phyloP scores from a whole-genome alignment of 2,797 vertebrate genomes.

The Lates japonicus region DNA sequence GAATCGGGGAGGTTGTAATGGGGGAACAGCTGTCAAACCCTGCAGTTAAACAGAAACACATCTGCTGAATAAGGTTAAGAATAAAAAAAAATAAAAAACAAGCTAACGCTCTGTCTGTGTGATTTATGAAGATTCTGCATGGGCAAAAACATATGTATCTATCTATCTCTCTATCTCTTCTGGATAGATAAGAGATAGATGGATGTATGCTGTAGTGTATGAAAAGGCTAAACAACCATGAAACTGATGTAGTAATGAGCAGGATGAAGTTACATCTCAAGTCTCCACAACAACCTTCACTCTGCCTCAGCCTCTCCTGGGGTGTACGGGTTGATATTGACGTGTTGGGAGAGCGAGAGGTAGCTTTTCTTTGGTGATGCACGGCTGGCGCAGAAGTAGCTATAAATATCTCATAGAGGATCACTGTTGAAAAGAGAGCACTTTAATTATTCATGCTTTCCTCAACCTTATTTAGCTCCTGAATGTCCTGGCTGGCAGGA shows the following conservation, averaged over 20 bases:
- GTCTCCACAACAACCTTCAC: conserved; percentile 7
- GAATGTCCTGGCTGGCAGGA: conserved; percentile 67
- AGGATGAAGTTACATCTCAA: conserved; percentile 32
- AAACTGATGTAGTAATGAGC: not conserved
- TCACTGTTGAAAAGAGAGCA: conserved; percentile 75
- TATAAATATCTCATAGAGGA: conserved; percentile 81
- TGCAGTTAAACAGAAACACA: conserved; percentile 20
- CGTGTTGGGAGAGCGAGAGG: conserved; percentile 45
- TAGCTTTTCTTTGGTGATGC: conserved; percentile 57
- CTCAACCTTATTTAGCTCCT: conserved; percentile 69
- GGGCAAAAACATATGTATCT: no score
- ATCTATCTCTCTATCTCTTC: no score
- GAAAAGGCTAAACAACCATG: not conserved
- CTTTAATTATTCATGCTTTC: conserved; percentile 84
- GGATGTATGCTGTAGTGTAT: not conserved
- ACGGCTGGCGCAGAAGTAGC: conserved; percentile 55
- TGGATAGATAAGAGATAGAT: no score
- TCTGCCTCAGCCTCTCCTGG: conserved; percentile 9
- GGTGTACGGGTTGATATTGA: conserved; percentile 40
- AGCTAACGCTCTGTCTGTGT: conserved; percentile 12
- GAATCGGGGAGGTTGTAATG: conserved; percentile 10
- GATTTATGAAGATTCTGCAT: conserved; percentile 34
- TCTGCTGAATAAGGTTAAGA: conserved; percentile 33
- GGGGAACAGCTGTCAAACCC: conserved; percentile 24
- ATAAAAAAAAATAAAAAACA: conserved; percentile 19